phyloP scores from a whole-genome alignment of 2,797 vertebrate species.

The Gouania willdenowi region DNA sequence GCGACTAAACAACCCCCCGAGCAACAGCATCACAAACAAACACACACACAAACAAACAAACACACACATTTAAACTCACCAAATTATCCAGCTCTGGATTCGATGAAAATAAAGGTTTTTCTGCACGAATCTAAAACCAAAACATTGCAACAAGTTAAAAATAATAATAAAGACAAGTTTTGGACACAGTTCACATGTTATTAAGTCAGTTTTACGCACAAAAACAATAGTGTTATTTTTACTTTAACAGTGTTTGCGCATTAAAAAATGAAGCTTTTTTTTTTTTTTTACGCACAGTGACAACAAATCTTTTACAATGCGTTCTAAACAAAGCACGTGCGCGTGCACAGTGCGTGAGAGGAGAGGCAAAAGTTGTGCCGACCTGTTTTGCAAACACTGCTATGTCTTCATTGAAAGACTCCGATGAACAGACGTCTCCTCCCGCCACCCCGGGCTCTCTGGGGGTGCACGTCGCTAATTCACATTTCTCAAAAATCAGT shows the following conservation, averaged over 20 bases:
- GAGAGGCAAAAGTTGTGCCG: slow-evolving; percentile 70
- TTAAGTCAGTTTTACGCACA: too few species aligned
- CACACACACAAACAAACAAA: slow-evolving; percentile 5
- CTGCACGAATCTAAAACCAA: slow-evolving; percentile 89
- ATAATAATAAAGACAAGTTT: background rate
- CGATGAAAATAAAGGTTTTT: slow-evolving; percentile 98
- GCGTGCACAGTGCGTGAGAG: slow-evolving; percentile 17
- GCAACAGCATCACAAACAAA: slow-evolving; percentile 25
- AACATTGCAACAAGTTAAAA: slow-evolving; percentile 1
- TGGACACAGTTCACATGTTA: too few species aligned
- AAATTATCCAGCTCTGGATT: slow-evolving; percentile 99
- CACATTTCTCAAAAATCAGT: slow-evolving; percentile 99
- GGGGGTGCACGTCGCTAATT: slow-evolving; percentile 99
- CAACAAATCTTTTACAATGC: background rate
- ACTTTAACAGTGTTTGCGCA: too few species aligned
- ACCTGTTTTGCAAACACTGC: slow-evolving; percentile 99
- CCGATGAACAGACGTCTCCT: slow-evolving; percentile 98
- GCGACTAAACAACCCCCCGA: slow-evolving; percentile 42
- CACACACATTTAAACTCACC: slow-evolving; percentile 76
- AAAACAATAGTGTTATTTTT: background rate
- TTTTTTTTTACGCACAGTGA: background rate
- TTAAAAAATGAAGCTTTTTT: too few species aligned
- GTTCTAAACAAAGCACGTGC: background rate
- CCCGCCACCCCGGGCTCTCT: slow-evolving; percentile 98
- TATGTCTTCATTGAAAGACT: slow-evolving; percentile 99